phyloP scores from a whole-genome alignment of 2,888 invertebrate species.

The Ramazzottius varieornatus region DNA sequence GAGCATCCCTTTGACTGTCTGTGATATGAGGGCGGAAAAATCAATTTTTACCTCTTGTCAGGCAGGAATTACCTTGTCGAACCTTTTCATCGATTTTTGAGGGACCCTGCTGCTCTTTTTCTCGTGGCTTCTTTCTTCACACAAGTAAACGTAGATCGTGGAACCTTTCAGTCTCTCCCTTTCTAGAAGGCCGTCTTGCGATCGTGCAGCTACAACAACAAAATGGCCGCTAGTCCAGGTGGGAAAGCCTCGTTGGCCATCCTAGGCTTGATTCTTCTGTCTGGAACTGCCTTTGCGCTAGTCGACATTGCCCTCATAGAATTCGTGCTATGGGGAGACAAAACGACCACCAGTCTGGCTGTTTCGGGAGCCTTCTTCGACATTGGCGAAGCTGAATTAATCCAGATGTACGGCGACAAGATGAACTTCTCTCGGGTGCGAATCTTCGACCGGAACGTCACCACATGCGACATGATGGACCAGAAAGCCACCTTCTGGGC shows the following conservation, averaged over 20 bases:
- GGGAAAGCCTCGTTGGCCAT: neutral
- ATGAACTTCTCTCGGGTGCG: neutral
- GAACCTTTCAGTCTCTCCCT: too few relatives aligned
- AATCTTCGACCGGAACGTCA: neutral
- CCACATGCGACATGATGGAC: neutral
- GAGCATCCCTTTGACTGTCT: too few relatives aligned
- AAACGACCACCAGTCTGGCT: neutral
- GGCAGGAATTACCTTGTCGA: too few relatives aligned
- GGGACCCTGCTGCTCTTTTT: too few relatives aligned
- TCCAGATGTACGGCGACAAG: neutral
- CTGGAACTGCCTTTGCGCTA: neutral
- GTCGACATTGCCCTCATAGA: neutral
- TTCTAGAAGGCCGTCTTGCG: neutral
- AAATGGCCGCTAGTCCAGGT: neutral
- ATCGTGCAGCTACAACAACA: neutral
- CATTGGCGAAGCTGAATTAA: neutral
- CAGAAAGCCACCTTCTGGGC: conserved; percentile 3
- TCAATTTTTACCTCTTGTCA: too few relatives aligned
- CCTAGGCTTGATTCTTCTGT: neutral
- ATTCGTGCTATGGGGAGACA: neutral
- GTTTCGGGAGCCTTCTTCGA: neutral
- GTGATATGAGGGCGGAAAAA: too few relatives aligned
- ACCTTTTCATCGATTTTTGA: too few relatives aligned
- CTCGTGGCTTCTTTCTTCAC: too few relatives aligned
- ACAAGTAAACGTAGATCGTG: too few relatives aligned